Base-by-base conservation (phyloP, 2,888 invertebrate species). In the Athetis lepigone region DNA sequence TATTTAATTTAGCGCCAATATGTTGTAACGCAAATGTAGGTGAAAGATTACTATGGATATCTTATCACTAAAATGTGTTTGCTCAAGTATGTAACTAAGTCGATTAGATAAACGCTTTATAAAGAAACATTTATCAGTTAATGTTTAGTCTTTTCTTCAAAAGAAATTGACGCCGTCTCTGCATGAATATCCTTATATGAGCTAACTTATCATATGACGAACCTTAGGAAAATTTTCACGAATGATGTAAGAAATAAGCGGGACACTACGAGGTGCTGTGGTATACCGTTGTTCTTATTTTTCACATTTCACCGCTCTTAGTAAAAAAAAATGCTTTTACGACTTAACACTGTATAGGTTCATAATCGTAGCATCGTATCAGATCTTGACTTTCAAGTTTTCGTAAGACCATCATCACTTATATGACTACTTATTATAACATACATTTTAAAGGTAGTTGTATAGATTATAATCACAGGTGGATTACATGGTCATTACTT, bases 1-100 rank as follows among this genome's bases (percentile, higher is more conserved):
- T 37, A 19, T 64, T 51, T 57, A 39, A 68, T 75, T 52, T 51
- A 40, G 1, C 36, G 1, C 40, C 40, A 39, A 62, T 62, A 70
- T 74, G 55, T 68, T 67, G 62, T 75, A 66, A 51, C 43, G 52
- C 64, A 81, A 83, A 88, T 85, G 68, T 88, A 86, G 85, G 85
- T 86, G 81, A 86, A 82, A 63, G 79, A 83, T 82, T 81, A 81
- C 42, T 73, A 80, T 70, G 73, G 27, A 79, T 86, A 89, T 80
- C 85, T 87, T 88, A 90, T 90, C 90, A 74, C 54, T 51, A 80
- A 80, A 84, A 83, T 85, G 76, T 77, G 80, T 83, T 82, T 80
- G 74, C 82, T 78, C 65, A 75, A 79, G 75, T 77, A 77, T 77
- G 77, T 79, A 72, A 67, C 60, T 73, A 68, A 62, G 59, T 46